Base-by-base conservation (phyloP, 2,113 vertebrate species). In the Pavo muticus region DNA sequence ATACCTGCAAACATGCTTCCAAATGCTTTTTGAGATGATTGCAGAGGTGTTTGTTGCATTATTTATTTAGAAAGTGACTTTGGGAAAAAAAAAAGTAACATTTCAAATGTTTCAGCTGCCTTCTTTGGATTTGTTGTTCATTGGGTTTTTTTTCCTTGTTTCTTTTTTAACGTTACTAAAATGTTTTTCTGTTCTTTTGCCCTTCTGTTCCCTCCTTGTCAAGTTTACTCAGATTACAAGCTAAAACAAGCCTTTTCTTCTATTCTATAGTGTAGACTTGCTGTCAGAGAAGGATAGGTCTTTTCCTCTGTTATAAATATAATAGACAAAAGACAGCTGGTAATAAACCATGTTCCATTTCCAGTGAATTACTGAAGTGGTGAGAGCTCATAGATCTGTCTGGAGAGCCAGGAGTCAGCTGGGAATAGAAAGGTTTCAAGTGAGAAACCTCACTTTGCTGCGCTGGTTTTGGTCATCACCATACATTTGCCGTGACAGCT, bases 181-280 rank as follows among this genome's bases (percentile, higher is more conserved):
- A 45, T 45, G 44, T 40, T 23, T 29, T 92, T 84, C 76, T 94
- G 40, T 80, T 87, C 23, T n/a, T 93, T 75, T 12, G 2, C 44
- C 30, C 91, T 93, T 91, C 54, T 88, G 24, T 75, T 95, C 80
- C 44, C 71, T 91, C 37, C 45, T 63, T 68, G 60, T 78, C 88
- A 91, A 54, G 30, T 89, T 95, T 95, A 52, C 61, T 81, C 52
- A 64, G 77, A 78, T 86, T 93, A 27, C 29, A 80, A 89, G 56
- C 68, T 81, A 83, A 95, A 96, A 75, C 54, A 93, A 94, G 64
- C 8, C 45, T 91, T 95, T 88, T 59, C 78, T 92, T 88, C n/a
- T 61, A 37, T 88, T 93, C 48, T 0, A 0, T 68, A 48, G 72
- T 1, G 3, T 54, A 63, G 67, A 87, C 81, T 70, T 84, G 78